These are phyloP conservation scores for Clepsis dumicolana DNA, from an alignment of 2,888 invertebrate genomes.

Conservation along the genomic window DNA sequence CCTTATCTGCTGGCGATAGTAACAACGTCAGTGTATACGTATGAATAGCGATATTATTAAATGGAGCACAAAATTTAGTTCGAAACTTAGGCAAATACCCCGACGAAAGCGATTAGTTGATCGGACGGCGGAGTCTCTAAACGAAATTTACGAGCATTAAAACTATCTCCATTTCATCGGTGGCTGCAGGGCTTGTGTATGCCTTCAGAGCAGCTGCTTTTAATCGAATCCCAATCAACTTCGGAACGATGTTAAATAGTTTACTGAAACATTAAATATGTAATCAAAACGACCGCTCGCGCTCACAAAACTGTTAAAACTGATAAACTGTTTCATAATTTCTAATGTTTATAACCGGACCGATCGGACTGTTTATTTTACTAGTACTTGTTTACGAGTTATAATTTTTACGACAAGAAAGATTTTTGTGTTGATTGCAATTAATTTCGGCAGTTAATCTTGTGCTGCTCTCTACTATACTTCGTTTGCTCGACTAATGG, in stretches of 20 bases:
- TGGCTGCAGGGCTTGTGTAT: conserved; percentile 68
- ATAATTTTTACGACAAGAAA: conserved; percentile 36
- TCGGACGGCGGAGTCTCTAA: conserved; percentile 70
- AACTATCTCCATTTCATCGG: conserved; percentile 82
- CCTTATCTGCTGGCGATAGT: neutral
- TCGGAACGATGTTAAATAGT: conserved; percentile 74
- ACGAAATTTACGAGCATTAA: conserved; percentile 83
- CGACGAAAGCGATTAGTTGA: conserved; percentile 76
- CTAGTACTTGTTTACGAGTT: conserved; percentile 56
- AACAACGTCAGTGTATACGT: conserved; percentile 15
- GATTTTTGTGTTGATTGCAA: conserved; percentile 34
- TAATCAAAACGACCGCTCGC: conserved; percentile 70
- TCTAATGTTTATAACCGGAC: conserved; percentile 58
- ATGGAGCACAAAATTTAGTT: conserved; percentile 58
- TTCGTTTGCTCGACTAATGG: conserved; percentile 22
- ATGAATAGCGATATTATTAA: conserved; percentile 35
- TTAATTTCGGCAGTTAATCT: conserved; percentile 32
- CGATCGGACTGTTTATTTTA: conserved; percentile 57
- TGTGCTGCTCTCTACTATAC: conserved; percentile 2
- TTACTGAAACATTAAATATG: conserved; percentile 76
- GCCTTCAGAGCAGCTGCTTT: conserved; percentile 73
- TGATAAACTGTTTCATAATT: conserved; percentile 71
- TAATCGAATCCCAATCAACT: conserved; percentile 83
- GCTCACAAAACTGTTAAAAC: conserved; percentile 66
- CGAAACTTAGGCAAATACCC: conserved; percentile 69